phyloP scores from a whole-genome alignment of 2,113 vertebrate species.

The Cygnus atratus region DNA sequence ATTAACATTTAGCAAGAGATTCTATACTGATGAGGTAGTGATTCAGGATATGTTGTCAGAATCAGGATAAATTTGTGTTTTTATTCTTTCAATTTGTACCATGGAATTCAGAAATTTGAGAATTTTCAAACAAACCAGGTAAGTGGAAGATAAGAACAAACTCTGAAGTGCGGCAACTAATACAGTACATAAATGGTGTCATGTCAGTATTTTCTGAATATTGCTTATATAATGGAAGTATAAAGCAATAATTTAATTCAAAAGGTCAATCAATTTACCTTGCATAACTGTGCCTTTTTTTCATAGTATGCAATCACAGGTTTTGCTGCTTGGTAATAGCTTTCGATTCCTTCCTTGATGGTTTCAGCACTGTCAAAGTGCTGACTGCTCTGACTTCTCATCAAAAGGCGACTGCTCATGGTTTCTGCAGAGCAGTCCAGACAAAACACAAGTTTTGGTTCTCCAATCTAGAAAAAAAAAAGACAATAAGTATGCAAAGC shows the following conservation, averaged over 20 bases:
- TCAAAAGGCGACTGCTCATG: slow-evolving; percentile 81
- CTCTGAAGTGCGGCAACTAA: not conserved
- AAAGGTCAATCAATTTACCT: slow-evolving; percentile 72
- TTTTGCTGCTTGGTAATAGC: slow-evolving; percentile 76
- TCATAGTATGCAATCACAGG: slow-evolving; percentile 82
- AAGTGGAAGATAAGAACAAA: not conserved
- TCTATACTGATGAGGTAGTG: not conserved
- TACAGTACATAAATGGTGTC: not conserved
- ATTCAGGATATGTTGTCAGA: not conserved
- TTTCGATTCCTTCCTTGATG: slow-evolving; percentile 71
- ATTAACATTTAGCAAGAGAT: not conserved
- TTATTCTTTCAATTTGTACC: not conserved
- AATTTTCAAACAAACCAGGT: not conserved
- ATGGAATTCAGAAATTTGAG: not conserved
- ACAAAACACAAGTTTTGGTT: slow-evolving; percentile 84
- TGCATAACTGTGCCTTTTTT: slow-evolving; percentile 79
- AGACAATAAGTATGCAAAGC: not conserved
- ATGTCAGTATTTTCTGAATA: not conserved
- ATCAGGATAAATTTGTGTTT: not conserved
- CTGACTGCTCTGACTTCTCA: slow-evolving; percentile 51
- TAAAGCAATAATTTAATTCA: not conserved
- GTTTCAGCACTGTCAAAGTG: not conserved
- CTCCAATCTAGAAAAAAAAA: slow-evolving; percentile 79
- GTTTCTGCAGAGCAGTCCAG: slow-evolving; percentile 87
- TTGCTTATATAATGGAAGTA: not conserved